Percentiles rank a stretch among this genome's conserved stretches.
phyloP scores from a whole-genome alignment of 2,888 invertebrate species.

The Micropterix aruncella region DNA sequence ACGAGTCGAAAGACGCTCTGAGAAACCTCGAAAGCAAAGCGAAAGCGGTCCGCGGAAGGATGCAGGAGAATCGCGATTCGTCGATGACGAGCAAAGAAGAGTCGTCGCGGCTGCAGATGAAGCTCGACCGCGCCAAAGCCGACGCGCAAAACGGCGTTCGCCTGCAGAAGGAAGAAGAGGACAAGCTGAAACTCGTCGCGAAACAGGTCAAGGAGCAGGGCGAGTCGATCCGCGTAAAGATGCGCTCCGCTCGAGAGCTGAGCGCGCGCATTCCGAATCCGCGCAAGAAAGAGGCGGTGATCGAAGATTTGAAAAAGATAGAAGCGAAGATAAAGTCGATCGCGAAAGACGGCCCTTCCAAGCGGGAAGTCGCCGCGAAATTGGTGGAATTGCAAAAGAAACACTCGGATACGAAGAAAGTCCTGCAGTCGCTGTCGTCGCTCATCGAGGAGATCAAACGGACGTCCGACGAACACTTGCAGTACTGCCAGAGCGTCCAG shows the following conservation, averaged over 20 bases:
- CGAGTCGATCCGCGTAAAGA: constrained; percentile 18
- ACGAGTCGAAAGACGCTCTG: neutral
- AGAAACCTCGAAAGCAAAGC: neutral
- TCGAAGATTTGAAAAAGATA: constrained; percentile 26
- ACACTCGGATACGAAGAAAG: constrained; percentile 18
- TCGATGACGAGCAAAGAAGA: constrained; percentile 22
- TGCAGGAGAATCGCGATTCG: neutral
- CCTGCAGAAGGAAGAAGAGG: constrained; percentile 27
- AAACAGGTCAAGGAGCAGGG: constrained; percentile 24
- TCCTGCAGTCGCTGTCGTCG: constrained; percentile 17
- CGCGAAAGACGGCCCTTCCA: constrained; percentile 24
- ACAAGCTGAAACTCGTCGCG: constrained; percentile 24
- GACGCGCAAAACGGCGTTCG: constrained; percentile 20
- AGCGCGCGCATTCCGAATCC: constrained; percentile 33
- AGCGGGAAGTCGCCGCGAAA: constrained; percentile 22
- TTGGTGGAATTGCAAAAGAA: constrained; percentile 20
- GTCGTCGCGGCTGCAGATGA: constrained; percentile 29
- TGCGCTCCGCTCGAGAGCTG: constrained; percentile 25
- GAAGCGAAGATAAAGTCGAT: constrained; percentile 27
- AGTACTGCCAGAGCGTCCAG: constrained; percentile 26
- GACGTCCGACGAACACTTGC: constrained; percentile 24
- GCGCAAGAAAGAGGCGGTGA: constrained; percentile 25
- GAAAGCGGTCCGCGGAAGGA: neutral
- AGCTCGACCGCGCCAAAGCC: constrained; percentile 23
- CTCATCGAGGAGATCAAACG: constrained; percentile 26